A percentile compares a stretch with the other conserved stretches of the same genome.
These are phyloP conservation scores for Spheniscus humboldti DNA, from an alignment of 2,797 vertebrate genomes.

Conservation along the genomic window DNA sequence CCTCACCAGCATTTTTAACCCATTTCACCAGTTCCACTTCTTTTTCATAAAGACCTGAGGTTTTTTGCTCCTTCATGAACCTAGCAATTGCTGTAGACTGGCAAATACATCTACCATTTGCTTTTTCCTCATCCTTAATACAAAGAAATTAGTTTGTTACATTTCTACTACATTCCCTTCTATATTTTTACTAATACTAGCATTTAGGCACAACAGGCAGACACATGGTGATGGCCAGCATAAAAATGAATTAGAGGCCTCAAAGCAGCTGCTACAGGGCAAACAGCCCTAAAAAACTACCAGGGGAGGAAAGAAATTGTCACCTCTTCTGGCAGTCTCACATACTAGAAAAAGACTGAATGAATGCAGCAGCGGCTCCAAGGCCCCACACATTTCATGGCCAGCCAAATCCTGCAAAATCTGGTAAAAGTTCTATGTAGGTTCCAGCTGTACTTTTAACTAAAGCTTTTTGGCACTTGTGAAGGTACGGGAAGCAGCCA, in stretches of 20 bases:
- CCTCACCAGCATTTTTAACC: background rate
- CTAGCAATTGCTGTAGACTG: background rate
- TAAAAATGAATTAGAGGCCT: background rate
- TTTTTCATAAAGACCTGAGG: background rate
- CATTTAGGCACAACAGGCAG: background rate
- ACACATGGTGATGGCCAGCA: background rate
- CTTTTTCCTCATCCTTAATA: background rate
- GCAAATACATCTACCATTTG: background rate
- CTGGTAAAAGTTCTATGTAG: background rate
- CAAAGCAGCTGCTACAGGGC: background rate
- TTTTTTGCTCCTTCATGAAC: background rate
- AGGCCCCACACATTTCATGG: slow-evolving; percentile 41
- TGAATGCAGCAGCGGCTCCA: background rate
- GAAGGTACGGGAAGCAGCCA: background rate
- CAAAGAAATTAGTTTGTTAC: background rate
- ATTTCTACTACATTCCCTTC: background rate
- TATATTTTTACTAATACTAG: background rate
- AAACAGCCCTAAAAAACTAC: background rate
- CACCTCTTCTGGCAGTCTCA: slow-evolving; percentile 32
- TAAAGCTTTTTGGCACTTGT: background rate
- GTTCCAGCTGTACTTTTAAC: slow-evolving; percentile 27
- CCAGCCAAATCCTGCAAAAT: slow-evolving; percentile 27
- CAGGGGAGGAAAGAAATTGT: slow-evolving; percentile 25
- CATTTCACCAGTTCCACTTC: background rate
- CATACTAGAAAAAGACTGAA: background rate